Base-by-base conservation (phyloP, 2,113 vertebrate genomes). In the Phalacrocorax carbo region DNA sequence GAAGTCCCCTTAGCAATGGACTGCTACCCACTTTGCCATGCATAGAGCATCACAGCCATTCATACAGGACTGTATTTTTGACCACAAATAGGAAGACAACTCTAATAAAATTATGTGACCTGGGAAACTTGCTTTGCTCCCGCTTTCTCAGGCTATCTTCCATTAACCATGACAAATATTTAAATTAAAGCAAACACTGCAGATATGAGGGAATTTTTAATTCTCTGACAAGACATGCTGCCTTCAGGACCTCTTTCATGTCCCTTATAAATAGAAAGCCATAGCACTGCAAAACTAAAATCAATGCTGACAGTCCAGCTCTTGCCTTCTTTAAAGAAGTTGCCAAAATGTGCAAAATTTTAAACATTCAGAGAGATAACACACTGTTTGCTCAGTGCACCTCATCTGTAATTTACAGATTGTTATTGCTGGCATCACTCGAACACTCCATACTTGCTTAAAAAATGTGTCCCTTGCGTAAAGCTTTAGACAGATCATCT, bases 331-430 rank as follows among this genome's bases (percentile, higher is more conserved):
- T 94, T 65, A 89, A 92, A 82, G 42, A 87, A 92, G 29, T 48
- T 91, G 52, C 54, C 66, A 92, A 91, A 95, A 91, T 72, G 36
- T 68, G 82, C 77, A 94, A 69, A 92, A 88, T 40, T 82, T 81
- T 81, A 94, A 93, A 71, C 52, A 92, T 88, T 86, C 54, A 32
- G 87, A 96, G 81, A 93, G 90, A 96, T 96, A 94, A 91, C 44
- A 75, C 83, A 38, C 49, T 81, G 55, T 79, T 94, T 87, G 34
- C 68, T 92, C 82, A 82, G 44, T 86, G 66, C 44, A 93, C 69
- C 77, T 96, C 92, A 79, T 91, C 77, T 93, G 69, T 76, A 95
- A 86, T 82, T 83, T 96, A 81, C 68, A 94, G 92, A 75, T 55
- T 84, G 72, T 65, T 88, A 78, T 78, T 93, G 69, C 5, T 84